Percentiles rank a stretch among this genome's conserved stretches.
Conservation (phyloP, 2,888 invertebrate species). For the Caenorhabditis doughertyi region DNA sequence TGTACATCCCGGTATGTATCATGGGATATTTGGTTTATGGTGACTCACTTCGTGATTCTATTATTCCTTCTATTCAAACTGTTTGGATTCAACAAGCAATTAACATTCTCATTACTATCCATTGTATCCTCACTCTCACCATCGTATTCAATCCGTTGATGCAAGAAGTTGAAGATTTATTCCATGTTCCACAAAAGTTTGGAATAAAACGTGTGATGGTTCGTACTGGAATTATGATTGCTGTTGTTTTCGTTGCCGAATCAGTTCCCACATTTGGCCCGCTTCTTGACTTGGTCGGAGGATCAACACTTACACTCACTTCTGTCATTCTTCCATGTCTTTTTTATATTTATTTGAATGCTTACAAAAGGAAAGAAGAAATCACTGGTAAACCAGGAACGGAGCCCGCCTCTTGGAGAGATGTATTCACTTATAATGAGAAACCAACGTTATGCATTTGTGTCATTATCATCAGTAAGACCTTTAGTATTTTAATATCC, state of each 20-base stretch:
- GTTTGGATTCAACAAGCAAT: conserved; percentile 77
- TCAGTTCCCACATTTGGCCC: conserved; percentile 81
- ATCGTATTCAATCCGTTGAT: conserved; percentile 81
- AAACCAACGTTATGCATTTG: conserved; percentile 65
- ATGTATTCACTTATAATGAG: conserved; percentile 62
- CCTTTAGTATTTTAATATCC: not conserved
- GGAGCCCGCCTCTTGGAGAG: conserved; percentile 51
- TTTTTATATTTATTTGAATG: conserved; percentile 77
- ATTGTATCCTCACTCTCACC: conserved; percentile 80
- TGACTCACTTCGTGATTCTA: conserved; percentile 75
- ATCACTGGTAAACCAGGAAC: conserved; percentile 59
- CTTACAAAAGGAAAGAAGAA: conserved; percentile 68
- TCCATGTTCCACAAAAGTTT: conserved; percentile 77
- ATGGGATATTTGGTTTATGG: conserved; percentile 78
- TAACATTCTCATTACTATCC: conserved; percentile 81
- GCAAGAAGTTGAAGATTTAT: conserved; percentile 80
- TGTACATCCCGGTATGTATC: conserved; percentile 79
- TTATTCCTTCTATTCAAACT: conserved; percentile 77
- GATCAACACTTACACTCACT: conserved; percentile 78
- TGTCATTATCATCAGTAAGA: conserved; percentile 69
- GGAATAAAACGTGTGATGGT: conserved; percentile 73
- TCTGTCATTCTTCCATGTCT: conserved; percentile 79
- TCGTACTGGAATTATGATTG: conserved; percentile 75
- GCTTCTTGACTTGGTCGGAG: conserved; percentile 78
- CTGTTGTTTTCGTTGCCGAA: conserved; percentile 79